A percentile compares a stretch with the other conserved stretches of the same genome.
phyloP scores from a whole-genome alignment of 2,888 invertebrate species.

The Nycteola revayana region DNA sequence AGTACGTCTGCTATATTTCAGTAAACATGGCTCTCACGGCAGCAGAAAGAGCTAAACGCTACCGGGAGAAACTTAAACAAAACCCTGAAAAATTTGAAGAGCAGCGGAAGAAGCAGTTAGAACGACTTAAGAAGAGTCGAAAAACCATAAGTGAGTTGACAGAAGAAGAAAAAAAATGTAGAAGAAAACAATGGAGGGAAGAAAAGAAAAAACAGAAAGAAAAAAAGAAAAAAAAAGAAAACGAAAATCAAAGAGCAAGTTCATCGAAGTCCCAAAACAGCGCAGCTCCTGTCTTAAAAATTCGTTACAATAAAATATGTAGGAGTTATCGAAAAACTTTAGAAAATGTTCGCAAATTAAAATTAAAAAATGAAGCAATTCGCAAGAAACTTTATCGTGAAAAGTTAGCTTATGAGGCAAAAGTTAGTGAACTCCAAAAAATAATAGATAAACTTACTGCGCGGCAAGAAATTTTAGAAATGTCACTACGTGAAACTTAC shows the following conservation, averaged over 20 bases:
- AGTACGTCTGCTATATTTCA: neutral
- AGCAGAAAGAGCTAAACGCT: conserved; percentile 3
- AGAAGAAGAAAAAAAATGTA: conserved; percentile 5
- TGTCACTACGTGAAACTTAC: too few relatives aligned
- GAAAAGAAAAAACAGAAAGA: conserved; percentile 5
- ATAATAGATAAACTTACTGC: too few relatives aligned
- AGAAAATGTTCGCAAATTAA: too few relatives aligned
- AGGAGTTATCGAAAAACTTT: too few relatives aligned
- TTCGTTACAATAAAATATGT: conserved; percentile 1
- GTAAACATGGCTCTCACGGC: conserved; percentile 1
- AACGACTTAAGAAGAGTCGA: conserved; percentile 3
- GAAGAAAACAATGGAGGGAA: conserved; percentile 10
- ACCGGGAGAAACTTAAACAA: conserved; percentile 4
- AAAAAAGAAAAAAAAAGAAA: conserved; percentile 3
- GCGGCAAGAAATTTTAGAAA: too few relatives aligned
- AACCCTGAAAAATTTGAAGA: conserved; percentile 5
- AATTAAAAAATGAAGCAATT: too few relatives aligned
- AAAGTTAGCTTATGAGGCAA: too few relatives aligned
- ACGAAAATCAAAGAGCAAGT: too few relatives aligned
- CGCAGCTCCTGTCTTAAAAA: conserved; percentile 1
- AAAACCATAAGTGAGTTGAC: conserved; percentile 7
- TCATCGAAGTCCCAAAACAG: too few relatives aligned
- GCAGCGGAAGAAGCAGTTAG: conserved; percentile 7
- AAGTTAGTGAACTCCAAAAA: too few relatives aligned
- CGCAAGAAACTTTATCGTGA: too few relatives aligned